Percentiles rank a stretch among this genome's conserved stretches.
phyloP scores from a whole-genome alignment of 2,888 invertebrate species.

The Parnassius glacialis region DNA sequence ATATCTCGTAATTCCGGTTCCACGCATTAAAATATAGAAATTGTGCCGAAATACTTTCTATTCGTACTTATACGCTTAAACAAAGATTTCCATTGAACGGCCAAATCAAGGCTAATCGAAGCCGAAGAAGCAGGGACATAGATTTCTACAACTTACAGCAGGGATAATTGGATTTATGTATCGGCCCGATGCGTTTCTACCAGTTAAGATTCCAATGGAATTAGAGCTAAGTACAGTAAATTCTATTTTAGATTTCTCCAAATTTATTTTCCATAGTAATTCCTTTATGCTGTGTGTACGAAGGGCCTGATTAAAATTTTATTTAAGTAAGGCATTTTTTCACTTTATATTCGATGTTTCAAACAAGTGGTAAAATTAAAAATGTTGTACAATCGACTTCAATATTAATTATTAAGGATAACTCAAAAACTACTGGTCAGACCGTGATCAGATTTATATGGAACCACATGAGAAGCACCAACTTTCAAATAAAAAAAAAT shows the following conservation, averaged over 20 bases:
- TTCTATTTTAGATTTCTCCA: constrained; percentile 2
- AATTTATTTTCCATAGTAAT: background rate
- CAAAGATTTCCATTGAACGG: constrained; percentile 17
- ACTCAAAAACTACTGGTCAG: too few species aligned
- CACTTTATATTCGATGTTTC: too few species aligned
- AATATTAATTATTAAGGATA: too few species aligned
- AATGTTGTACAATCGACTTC: too few species aligned
- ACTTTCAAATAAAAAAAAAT: too few species aligned
- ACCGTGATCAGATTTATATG: too few species aligned
- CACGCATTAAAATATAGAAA: background rate
- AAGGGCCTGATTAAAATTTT: too few species aligned
- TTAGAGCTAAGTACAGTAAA: constrained; percentile 1
- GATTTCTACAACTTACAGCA: constrained; percentile 20
- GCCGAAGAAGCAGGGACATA: constrained; percentile 12
- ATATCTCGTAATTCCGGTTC: too few species aligned
- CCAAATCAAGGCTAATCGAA: constrained; percentile 20
- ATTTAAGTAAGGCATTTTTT: too few species aligned
- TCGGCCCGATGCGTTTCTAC: constrained; percentile 13
- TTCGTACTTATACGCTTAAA: constrained; percentile 3
- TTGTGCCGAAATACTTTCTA: constrained; percentile 9
- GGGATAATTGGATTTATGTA: constrained; percentile 27
- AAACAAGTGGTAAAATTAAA: too few species aligned
- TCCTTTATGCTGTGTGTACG: too few species aligned
- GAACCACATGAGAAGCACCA: too few species aligned
- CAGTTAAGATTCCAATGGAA: constrained; percentile 9